Evolutionary conservation across 2,113 vertebrate species (phyloP), one percentile per base, ranked within the genome.

Genomic region (Gymnarchus niloticus): DNA sequence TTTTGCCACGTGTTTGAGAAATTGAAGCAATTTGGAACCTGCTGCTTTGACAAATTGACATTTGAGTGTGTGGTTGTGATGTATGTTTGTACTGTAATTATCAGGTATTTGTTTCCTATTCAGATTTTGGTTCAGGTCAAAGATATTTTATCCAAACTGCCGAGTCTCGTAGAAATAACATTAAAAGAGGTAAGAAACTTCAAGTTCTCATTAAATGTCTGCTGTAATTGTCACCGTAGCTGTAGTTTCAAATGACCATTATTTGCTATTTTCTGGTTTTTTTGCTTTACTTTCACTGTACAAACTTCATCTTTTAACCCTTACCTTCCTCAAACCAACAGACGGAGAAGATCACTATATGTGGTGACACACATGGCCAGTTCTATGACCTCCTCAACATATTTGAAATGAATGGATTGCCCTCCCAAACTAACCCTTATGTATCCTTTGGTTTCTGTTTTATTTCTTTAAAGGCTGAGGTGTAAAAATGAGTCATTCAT

Each of bases 301-400:
- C 73, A 41, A 28, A 28, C 3, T 41, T 83, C 41, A 12, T 5
- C 23, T 46, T 41, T 57, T 54, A 33, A 14, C 6, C 19, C 19
- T 80, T 28, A 37, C 6, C 49, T 77, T 56, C 51, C 21, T 78
- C 51, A 44, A 65, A 14, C 88, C 88, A 9, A 77, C 94, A 99
- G 97, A 93, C 96, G 87, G 96, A 99, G 93, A 95, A 95, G 94
- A 94, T 99, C 89, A 98, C 97, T 0, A 95, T 99, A 89, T 98
- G 97, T n/a, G 97, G 97, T 5, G 97, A 99, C 92, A 99, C 96
- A 1, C 97, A 99, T 0, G 97, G 97, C 6, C 97, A 99, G 86
- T 99, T 93, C 92, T 99, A 98, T 46, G 97, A 99, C 88, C 96
- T 99, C 37, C 95, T 99, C 84, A 96, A 98, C 91, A 99, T 99